Conservation (phyloP, 2,888 invertebrate species). For the Drosophila cognata region DNA sequence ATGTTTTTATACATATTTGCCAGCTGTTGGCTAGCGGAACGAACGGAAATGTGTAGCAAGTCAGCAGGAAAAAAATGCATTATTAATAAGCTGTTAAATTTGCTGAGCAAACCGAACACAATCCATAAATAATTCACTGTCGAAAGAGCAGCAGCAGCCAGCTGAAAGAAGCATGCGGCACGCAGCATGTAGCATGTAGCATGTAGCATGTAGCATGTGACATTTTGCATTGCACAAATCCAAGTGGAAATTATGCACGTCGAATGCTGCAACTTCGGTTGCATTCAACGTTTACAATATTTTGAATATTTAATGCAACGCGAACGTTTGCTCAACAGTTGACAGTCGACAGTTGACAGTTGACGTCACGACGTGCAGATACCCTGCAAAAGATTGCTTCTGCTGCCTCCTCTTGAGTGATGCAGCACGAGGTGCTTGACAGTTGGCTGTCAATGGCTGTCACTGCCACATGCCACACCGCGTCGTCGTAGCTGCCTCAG, state of each 20-base stretch:
- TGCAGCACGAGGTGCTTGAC: constrained; percentile 7
- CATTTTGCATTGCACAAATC: constrained; percentile 68
- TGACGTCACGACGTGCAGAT: constrained; percentile 27
- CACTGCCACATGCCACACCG: constrained; percentile 49
- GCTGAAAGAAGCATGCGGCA: not conserved
- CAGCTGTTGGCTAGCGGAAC: constrained; percentile 18
- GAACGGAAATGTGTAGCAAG: constrained; percentile 54
- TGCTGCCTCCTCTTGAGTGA: not conserved
- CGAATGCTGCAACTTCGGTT: constrained; percentile 56
- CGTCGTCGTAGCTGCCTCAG: constrained; percentile 8
- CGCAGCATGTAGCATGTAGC: not conserved
- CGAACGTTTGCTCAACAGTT: constrained; percentile 7
- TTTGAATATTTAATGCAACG: constrained; percentile 74
- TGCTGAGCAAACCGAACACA: constrained; percentile 76
- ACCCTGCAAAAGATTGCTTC: constrained; percentile 28
- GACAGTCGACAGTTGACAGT: constrained; percentile 2
- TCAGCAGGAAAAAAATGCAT: constrained; percentile 70
- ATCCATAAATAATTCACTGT: constrained; percentile 69
- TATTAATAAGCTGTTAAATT: constrained; percentile 80
- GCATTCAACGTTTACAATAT: constrained; percentile 75
- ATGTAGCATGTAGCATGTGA: constrained; percentile 30
- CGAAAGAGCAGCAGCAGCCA: not conserved
- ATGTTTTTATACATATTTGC: not conserved
- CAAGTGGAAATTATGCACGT: constrained; percentile 78
- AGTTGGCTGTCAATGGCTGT: constrained; percentile 44